phyloP scores from a whole-genome alignment of 2,113 vertebrate species.

The Chaetura pelagica region DNA sequence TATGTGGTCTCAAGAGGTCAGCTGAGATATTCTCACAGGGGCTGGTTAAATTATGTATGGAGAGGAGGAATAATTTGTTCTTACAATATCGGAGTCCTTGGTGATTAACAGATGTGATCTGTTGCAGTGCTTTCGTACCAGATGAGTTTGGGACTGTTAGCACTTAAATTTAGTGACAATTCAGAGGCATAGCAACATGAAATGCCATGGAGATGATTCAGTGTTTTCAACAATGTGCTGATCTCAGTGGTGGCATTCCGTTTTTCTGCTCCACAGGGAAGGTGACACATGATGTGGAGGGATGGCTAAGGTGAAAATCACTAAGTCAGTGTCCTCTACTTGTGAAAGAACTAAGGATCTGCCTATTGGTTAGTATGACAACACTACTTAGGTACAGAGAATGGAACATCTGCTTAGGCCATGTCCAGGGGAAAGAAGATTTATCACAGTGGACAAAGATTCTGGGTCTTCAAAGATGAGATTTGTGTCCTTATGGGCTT shows the following conservation, averaged over 20 bases:
- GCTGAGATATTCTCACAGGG: neutral
- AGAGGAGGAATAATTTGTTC: neutral
- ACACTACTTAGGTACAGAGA: neutral
- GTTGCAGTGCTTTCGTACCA: neutral
- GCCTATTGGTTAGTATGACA: neutral
- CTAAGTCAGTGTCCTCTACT: neutral
- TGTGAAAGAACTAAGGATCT: neutral
- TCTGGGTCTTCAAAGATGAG: neutral
- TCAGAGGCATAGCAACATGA: neutral
- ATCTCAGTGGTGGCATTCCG: neutral
- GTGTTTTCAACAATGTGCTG: neutral
- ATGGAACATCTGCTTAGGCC: neutral
- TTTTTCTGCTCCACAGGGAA: neutral
- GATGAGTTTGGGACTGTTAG: neutral
- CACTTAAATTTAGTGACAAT: neutral
- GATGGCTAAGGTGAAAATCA: neutral
- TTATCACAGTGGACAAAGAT: neutral
- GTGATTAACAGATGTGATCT: conserved; percentile 15
- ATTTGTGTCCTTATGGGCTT: neutral
- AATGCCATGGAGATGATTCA: neutral
- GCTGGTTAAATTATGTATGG: neutral
- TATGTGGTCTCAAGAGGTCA: neutral
- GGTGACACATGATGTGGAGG: neutral
- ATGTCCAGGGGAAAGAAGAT: neutral
- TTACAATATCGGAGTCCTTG: neutral